Base-by-base conservation (phyloP, 2,113 vertebrate species). In the Crotalus horridus region DNA sequence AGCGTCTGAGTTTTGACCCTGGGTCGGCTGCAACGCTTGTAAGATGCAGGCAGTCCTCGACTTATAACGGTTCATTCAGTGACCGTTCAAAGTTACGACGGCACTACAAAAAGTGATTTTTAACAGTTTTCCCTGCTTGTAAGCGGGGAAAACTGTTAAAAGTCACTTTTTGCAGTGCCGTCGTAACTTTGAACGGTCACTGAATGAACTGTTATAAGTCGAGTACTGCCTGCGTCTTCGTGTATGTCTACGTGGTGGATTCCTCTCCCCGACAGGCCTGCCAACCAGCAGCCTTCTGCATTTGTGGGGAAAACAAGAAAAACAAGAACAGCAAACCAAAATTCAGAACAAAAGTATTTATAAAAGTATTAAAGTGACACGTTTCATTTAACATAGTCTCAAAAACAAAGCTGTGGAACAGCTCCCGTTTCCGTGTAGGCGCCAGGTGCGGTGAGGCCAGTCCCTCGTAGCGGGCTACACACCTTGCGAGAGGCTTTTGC, bases 301-400 rank as follows among this genome's bases (percentile, higher is more conserved):
- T 93, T 93, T 85, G 87, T 53, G 90, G 48, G 48, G 48, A 1
- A n/a, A 69, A 39, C 39, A 39, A 39, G 39, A 23, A n/a, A n/a
- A n/a, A 1, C 8, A 51, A 1, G n/a, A n/a, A 29, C 93, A 95
- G 92, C 94, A 88, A 94, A 93, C 91, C 91, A 92, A 94, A 94
- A 92, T 93, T 93, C 93, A 94, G 94, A 93, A 93, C 94, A 93
- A 97, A 81, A 92, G 95, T 94, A 94, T 93, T 93, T 93, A 93
- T 94, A 94, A 93, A 93, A 93, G 94, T 97, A 92, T 95, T 88
- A 39, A 93, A 92, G 94, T 92, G 95, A 93, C 94, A 95, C 56
- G 94, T 95, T 93, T 95, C 3, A 8, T 93, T 94, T 96, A 4
- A 58, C 92, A 92, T 93, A 15, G 85, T 93, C 6, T 43, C 91